Evolutionary conservation across 2,113 vertebrate genomes (phyloP).

Genomic region (Chionis minor): DNA sequence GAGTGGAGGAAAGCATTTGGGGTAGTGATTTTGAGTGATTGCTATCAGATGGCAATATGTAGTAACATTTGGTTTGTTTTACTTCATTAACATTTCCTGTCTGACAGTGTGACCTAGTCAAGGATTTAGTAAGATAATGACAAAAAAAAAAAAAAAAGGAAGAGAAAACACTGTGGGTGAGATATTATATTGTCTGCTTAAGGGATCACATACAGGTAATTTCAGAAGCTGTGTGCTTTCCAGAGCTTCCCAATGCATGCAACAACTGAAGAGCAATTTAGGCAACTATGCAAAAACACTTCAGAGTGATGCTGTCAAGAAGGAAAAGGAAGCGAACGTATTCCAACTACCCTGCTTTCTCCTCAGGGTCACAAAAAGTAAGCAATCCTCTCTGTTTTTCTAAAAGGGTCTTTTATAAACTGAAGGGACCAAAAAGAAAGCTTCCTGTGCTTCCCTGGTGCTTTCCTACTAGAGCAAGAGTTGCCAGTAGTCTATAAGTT

Average conservation of each 20-base stretch:
- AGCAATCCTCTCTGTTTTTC: neutral
- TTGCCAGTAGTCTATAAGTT: neutral
- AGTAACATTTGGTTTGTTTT: neutral
- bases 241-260: neutral
- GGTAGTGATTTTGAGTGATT: neutral
- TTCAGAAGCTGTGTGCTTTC: neutral
- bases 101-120: neutral
- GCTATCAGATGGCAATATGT: neutral
- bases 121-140: neutral
- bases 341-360: neutral
- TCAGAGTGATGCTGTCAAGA: neutral
- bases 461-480: neutral
- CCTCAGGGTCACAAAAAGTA: neutral
- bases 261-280: neutral
- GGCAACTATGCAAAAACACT: neutral
- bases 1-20: neutral
- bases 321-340: neutral
- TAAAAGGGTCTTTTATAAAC: neutral
- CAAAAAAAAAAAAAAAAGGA: neutral
- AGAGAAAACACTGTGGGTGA: neutral
- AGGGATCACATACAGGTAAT: neutral
- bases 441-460: neutral
- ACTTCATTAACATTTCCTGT: neutral
- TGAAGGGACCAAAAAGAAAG: neutral
- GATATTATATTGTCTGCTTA: neutral